These are phyloP conservation scores for Amazona vittata DNA, from an alignment of 2,113 vertebrate genomes.

Conservation along the genomic window DNA sequence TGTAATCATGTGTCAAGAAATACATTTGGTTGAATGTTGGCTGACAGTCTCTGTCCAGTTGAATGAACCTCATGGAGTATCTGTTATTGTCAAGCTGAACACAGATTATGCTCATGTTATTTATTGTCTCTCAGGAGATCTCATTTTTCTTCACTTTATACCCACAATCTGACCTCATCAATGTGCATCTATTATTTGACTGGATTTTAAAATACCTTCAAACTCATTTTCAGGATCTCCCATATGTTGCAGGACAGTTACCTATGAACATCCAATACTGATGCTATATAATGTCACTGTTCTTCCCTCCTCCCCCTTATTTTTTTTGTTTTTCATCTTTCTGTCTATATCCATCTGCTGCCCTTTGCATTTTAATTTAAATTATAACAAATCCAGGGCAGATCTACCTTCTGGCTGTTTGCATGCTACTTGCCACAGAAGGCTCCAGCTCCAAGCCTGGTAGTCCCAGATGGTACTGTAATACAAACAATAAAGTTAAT, in stretches of 20 bases:
- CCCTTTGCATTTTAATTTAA: not conserved
- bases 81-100: not conserved
- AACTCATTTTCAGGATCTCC: not conserved
- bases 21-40: not conserved
- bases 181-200: not conserved
- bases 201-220: not conserved
- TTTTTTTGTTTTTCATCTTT: accelerated
- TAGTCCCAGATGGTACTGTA: not conserved
- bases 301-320: accelerated
- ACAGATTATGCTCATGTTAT: not conserved
- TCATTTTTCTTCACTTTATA: not conserved
- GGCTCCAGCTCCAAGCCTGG: not conserved
- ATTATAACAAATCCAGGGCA: not conserved
- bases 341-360: not conserved
- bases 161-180: not conserved
- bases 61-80: not conserved
- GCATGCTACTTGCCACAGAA: not conserved
- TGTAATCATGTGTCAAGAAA: not conserved
- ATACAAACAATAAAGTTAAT: not conserved
- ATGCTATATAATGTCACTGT: not conserved
- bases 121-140: not conserved
- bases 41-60: not conserved
- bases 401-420: slow-evolving; percentile 1
- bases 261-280: not conserved
- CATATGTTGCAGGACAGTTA: not conserved